These are phyloP conservation scores for Neodiprion fabricii DNA, from an alignment of 1,140 invertebrate species.

Conservation along the genomic window DNA sequence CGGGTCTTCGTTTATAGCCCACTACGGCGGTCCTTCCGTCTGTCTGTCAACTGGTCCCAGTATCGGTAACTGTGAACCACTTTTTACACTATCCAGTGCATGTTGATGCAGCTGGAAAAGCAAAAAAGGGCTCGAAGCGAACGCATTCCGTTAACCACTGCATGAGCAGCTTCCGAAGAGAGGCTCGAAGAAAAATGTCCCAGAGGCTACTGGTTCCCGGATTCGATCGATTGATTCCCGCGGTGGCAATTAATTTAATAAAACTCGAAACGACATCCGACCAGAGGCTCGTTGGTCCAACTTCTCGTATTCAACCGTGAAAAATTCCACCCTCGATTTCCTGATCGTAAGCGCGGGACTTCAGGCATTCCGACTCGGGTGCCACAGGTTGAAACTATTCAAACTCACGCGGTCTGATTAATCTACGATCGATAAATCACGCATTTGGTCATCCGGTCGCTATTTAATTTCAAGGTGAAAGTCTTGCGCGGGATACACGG, in stretches of 20 bases:
- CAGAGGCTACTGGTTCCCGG: background rate
- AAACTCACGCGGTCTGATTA: background rate
- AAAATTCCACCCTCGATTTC: background rate
- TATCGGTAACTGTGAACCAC: constrained; percentile 17
- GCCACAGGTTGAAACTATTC: background rate
- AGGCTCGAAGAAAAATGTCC: background rate
- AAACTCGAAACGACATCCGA: background rate
- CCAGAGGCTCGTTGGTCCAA: background rate
- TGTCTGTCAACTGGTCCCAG: background rate
- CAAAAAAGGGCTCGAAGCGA: constrained; percentile 8
- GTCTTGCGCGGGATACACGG: background rate
- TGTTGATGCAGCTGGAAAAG: background rate
- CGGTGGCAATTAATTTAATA: background rate
- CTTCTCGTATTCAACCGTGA: background rate
- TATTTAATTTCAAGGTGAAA: constrained; percentile 6
- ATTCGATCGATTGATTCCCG: background rate
- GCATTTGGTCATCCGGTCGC: background rate
- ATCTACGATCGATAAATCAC: constrained; percentile 5
- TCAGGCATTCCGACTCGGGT: background rate
- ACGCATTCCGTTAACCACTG: constrained; percentile 8
- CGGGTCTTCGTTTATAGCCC: background rate
- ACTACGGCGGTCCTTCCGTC: background rate
- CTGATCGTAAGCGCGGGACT: background rate
- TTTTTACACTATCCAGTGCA: constrained; percentile 7
- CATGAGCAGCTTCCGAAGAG: background rate